phyloP scores from a whole-genome alignment of 2,113 vertebrate species.

The Tyto alba region DNA sequence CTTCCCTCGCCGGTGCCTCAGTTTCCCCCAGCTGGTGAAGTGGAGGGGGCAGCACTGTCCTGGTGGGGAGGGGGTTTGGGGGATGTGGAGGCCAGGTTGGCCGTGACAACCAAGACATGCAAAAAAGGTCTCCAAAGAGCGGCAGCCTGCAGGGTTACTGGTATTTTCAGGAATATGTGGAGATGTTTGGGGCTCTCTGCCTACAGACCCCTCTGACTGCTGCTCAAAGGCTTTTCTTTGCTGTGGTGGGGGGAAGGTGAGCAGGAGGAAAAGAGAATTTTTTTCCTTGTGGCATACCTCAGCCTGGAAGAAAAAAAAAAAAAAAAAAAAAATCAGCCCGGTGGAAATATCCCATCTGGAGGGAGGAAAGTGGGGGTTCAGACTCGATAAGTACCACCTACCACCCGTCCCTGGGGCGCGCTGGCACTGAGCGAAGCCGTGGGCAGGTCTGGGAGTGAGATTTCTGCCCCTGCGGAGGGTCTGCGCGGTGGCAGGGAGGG shows the following conservation, averaged over 20 bases:
- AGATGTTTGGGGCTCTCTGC: not conserved
- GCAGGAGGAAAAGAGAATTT: not conserved
- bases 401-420: rapidly evolving
- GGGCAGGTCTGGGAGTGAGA: not conserved
- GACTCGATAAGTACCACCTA: not conserved
- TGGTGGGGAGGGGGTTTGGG: too few species aligned
- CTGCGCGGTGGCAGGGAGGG: not conserved
- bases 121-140: not conserved
- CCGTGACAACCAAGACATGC: not conserved
- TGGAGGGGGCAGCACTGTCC: not conserved
- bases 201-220: not conserved
- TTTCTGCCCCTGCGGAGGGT: too few species aligned
- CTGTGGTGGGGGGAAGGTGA: not conserved
- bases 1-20: not conserved
- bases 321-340: not conserved
- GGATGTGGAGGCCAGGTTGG: rapidly evolving
- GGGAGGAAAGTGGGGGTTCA: not conserved
- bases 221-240: not conserved
- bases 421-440: not conserved
- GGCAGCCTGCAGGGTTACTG: not conserved
- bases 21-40: not conserved
- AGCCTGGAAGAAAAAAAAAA: too few species aligned
- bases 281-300: not conserved
- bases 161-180: not conserved
- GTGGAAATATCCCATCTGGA: not conserved